Evolutionary conservation across 1,140 invertebrate species (phyloP).

Genomic region (Leucophenga varia): DNA sequence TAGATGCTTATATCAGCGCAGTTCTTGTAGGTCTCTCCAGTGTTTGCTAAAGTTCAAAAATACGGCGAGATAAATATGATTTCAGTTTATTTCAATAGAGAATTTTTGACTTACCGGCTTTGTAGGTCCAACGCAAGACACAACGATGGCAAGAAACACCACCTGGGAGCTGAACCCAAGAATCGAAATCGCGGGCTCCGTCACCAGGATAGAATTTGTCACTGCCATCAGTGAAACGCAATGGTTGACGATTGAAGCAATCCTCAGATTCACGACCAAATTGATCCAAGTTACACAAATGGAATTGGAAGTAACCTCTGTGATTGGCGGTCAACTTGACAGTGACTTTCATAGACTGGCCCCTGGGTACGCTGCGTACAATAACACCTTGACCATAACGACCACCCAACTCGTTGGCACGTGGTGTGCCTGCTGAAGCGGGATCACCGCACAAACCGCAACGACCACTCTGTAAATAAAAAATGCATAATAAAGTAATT

Average conservation of each 20-base stretch:
- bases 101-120: slow-evolving; percentile 39
- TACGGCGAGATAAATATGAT: no score
- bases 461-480: slow-evolving; percentile 58
- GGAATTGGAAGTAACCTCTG: slow-evolving; percentile 59
- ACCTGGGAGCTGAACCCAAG: slow-evolving; percentile 56
- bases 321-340: slow-evolving; percentile 59
- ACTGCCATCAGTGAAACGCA: slow-evolving; percentile 56
- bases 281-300: slow-evolving; percentile 58
- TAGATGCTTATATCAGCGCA: no score
- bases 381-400: slow-evolving; percentile 60
- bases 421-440: slow-evolving; percentile 56
- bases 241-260: slow-evolving; percentile 59
- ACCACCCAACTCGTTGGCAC: slow-evolving; percentile 64
- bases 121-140: slow-evolving; percentile 67
- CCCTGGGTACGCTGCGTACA: slow-evolving; percentile 48
- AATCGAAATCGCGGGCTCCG: slow-evolving; percentile 35
- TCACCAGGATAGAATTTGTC: slow-evolving; percentile 27
- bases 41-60: no score
- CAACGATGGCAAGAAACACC: slow-evolving; percentile 63
- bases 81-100: no score
- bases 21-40: no score
- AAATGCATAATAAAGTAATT: no score
- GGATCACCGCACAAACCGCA: slow-evolving; percentile 63
- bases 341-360: slow-evolving; percentile 41
- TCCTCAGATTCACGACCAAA: slow-evolving; percentile 58